Evolutionary conservation across 2,797 vertebrate genomes (phyloP), one percentile per base, ranked within the genome.

Genomic region (Silurus aristotelis): DNA sequence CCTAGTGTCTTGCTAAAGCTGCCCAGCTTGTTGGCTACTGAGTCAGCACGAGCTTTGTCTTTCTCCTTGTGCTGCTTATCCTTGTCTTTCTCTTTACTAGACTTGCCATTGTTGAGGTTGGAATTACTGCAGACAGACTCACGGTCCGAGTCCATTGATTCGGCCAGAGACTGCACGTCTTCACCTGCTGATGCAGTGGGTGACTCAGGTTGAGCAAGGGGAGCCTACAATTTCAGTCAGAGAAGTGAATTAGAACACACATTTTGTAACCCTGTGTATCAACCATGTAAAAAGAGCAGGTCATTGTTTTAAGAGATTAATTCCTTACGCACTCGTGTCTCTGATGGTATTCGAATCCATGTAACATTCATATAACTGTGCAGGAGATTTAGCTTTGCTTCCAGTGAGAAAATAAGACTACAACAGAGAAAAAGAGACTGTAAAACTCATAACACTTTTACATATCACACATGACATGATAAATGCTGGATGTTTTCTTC

Each of bases 321-420:
- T 6, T 56, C 8, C 10, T 77, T 72, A 83, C 86, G 94, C 91
- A 99, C 98, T 97, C 98, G 95, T 91, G 98, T 98, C 96, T 99
- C 98, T 1, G 98, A 99, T 78, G 97, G 98, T 92, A 99, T 99
- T 90, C 98, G 97, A 91, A 99, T 98, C 98, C 98, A 99, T 0
- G 98, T 99, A 95, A 99, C 98, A 94, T 99, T 99, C 98, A 99
- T 99, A 95, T 99, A 99, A 96, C 96, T 99, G 96, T 99, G 98
- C 89, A 99, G 96, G 89, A 99, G 96, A 92, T 97, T 98, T 90
- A 99, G 96, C 93, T 99, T 99, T 93, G 98, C 98, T 94, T 99
- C 98, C 92, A 99, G 95, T 81, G 98, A 99, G 91, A 99, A 95
- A 95, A 99, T 98, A 91, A 99, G 95, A 94, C 98, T 99, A 92